A percentile compares a stretch with the other conserved stretches of the same genome.
These are phyloP conservation scores for Melieria crassipennis DNA, from an alignment of 2,888 invertebrate genomes.

Conservation along the genomic window DNA sequence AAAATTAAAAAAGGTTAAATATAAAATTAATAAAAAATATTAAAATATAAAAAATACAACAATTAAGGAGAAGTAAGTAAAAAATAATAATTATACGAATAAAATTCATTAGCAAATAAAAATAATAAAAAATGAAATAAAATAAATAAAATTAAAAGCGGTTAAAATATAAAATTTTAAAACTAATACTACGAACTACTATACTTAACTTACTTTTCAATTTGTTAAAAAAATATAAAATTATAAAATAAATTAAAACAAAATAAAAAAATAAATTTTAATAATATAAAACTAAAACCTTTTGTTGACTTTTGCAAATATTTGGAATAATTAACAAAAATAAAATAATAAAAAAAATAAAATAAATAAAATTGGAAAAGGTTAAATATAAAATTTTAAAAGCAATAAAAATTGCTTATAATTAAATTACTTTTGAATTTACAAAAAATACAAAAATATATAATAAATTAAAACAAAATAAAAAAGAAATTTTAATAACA, in stretches of 20 bases:
- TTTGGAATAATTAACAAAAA: too few relatives aligned
- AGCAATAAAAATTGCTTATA: too few relatives aligned
- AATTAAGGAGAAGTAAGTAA: neutral
- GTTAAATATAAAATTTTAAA: too few relatives aligned
- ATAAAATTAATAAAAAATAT: neutral
- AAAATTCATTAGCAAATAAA: too few relatives aligned
- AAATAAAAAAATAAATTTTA: conserved; percentile 1
- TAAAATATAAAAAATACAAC: too few relatives aligned
- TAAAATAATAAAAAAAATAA: too few relatives aligned
- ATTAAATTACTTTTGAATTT: too few relatives aligned
- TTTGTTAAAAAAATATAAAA: neutral
- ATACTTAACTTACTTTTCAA: too few relatives aligned
- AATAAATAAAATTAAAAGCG: neutral
- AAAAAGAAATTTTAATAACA: too few relatives aligned
- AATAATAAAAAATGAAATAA: neutral
- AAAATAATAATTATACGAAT: neutral
- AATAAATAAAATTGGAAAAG: too few relatives aligned
- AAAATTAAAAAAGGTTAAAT: neutral
- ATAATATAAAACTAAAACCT: neutral
- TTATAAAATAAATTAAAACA: neutral
- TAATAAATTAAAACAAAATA: conserved; percentile 1
- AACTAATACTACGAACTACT: too few relatives aligned
- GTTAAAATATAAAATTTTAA: neutral
- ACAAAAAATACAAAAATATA: neutral
- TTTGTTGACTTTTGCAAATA: too few relatives aligned